A percentile compares a stretch with the other conserved stretches of the same genome.
phyloP scores from a whole-genome alignment of 2,888 invertebrate genomes.

The Acheta domesticus region DNA sequence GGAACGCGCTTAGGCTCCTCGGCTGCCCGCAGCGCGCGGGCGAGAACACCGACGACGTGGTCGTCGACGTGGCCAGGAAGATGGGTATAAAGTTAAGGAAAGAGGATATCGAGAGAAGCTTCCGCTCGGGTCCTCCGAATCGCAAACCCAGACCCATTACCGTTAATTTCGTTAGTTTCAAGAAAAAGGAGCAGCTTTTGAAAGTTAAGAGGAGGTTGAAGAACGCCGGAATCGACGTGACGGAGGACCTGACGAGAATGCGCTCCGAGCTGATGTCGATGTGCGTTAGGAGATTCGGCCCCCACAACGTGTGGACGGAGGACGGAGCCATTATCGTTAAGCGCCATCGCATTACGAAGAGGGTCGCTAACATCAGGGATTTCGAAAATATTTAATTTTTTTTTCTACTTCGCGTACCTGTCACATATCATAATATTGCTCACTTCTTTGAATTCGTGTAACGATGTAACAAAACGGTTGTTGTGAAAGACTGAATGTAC shows the following conservation, averaged over 20 bases:
- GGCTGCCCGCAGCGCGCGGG: not conserved
- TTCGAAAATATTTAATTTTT: not conserved
- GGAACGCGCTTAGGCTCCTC: not conserved
- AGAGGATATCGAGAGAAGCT: not conserved
- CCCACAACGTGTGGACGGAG: not conserved
- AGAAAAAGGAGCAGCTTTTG: not conserved
- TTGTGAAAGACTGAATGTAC: too few relatives aligned
- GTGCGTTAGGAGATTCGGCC: not conserved
- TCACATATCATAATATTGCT: too few relatives aligned
- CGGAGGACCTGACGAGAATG: conserved; percentile 18
- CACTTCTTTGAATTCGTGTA: too few relatives aligned
- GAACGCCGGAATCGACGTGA: not conserved
- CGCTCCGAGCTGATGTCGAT: not conserved
- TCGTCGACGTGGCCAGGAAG: not conserved
- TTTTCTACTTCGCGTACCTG: too few relatives aligned
- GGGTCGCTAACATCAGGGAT: not conserved
- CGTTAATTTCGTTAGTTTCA: conserved; percentile 1
- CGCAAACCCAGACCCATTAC: not conserved
- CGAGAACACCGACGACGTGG: not conserved
- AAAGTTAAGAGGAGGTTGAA: not conserved
- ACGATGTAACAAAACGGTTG: too few relatives aligned
- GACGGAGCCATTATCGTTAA: not conserved
- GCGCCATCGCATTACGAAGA: not conserved
- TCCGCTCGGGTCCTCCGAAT: not conserved
- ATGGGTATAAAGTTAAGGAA: not conserved